These are phyloP conservation scores for Channa argus DNA, from an alignment of 2,113 vertebrate species.

Conservation along the genomic window DNA sequence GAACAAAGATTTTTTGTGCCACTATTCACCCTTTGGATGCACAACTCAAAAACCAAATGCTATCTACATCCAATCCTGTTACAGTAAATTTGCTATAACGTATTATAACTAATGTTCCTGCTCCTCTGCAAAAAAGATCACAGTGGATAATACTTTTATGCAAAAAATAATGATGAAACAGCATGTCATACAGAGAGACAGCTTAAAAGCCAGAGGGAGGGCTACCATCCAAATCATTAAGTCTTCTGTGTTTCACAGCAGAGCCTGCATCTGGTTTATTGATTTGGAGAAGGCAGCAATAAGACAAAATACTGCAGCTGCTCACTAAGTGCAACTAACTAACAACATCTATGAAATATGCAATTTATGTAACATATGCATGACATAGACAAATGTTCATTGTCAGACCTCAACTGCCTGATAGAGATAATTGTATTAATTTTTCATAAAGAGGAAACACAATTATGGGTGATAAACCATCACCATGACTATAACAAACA, in stretches of 20 bases:
- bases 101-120: constrained; percentile 26
- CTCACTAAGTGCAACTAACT: neutral
- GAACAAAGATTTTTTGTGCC: neutral
- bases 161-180: constrained; percentile 65
- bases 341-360: constrained; percentile 8
- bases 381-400: neutral
- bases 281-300: constrained; percentile 16
- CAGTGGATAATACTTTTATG: constrained; percentile 36
- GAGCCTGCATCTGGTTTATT: constrained; percentile 49
- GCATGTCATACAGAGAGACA: constrained; percentile 43
- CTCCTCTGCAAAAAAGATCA: constrained; percentile 22
- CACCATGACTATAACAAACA: neutral
- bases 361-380: neutral
- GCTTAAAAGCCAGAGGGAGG: constrained; percentile 57
- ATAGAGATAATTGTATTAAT: neutral
- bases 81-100: constrained; percentile 25
- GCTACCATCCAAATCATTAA: constrained; percentile 51
- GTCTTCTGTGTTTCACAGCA: constrained; percentile 36
- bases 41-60: neutral
- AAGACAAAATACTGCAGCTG: constrained; percentile 11
- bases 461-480: neutral
- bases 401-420: neutral
- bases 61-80: constrained; percentile 8
- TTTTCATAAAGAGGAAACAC: neutral
- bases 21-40: constrained; percentile 2